Percentiles rank a stretch among this genome's conserved stretches.
Evolutionary conservation across 2,113 vertebrate species (phyloP).

Genomic region (Nothoprocta perdicaria): DNA sequence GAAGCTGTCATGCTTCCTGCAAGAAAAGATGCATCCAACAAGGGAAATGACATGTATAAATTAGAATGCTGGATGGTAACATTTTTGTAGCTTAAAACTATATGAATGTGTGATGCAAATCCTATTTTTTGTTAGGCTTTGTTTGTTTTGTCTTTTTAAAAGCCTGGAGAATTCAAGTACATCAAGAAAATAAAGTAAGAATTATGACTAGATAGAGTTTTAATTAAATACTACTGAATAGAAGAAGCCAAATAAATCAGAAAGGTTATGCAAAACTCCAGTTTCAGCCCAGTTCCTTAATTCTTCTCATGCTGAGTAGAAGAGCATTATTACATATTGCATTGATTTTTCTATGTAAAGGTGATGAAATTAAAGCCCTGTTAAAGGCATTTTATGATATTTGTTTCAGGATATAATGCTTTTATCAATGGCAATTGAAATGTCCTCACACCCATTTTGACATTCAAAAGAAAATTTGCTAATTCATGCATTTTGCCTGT

Average conservation of each 20-base stretch:
- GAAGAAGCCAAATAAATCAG: not conserved
- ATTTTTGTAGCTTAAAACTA: not conserved
- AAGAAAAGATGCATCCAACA: not conserved
- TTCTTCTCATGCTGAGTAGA: not conserved
- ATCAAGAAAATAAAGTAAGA: not conserved
- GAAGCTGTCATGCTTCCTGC: not conserved
- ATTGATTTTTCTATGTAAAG: not conserved
- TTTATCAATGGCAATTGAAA: not conserved
- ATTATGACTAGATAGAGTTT: not conserved
- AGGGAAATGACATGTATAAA: not conserved
- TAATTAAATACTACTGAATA: not conserved
- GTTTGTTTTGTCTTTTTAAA: not conserved
- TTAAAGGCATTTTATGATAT: not conserved
- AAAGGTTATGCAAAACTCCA: not conserved
- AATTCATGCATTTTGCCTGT: not conserved
- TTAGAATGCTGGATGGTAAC: not conserved
- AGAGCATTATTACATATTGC: accelerated
- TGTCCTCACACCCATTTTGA: accelerated
- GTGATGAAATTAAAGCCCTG: not conserved
- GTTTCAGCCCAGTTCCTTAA: not conserved
- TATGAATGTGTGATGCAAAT: not conserved
- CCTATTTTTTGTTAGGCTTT: accelerated
- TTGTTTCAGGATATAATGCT: not conserved
- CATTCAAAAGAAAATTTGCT: not conserved
- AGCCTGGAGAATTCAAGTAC: not conserved